Percentiles rank a stretch among this genome's conserved stretches.
These are phyloP conservation scores for Grus americana DNA, from an alignment of 2,113 vertebrate species.

Conservation along the genomic window DNA sequence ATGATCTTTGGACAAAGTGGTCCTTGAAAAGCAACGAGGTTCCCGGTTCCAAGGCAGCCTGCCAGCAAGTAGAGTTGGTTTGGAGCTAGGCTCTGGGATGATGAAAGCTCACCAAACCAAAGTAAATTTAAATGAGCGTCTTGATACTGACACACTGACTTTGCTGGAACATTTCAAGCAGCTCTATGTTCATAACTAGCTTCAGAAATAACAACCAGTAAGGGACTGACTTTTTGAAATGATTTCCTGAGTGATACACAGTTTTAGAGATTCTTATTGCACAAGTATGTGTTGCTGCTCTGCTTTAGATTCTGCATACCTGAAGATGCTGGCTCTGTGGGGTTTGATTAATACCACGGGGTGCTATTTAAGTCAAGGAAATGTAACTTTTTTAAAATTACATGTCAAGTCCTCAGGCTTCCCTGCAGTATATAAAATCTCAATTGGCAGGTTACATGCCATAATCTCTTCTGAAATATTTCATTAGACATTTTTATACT, in stretches of 20 bases:
- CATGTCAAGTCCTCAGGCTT: neutral
- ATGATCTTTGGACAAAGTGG: neutral
- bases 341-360: neutral
- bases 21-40: neutral
- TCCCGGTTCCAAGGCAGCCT: neutral
- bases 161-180: neutral
- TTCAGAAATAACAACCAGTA: neutral
- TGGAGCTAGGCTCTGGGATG: neutral
- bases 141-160: neutral
- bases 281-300: neutral
- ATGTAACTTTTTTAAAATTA: neutral
- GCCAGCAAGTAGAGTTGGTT: neutral
- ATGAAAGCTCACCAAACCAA: neutral
- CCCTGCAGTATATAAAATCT: neutral
- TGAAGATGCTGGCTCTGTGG: neutral
- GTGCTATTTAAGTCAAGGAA: neutral
- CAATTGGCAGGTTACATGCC: neutral
- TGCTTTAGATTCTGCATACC: neutral
- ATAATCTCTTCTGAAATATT: constrained; percentile 12
- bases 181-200: neutral
- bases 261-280: neutral
- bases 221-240: neutral
- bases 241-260: neutral
- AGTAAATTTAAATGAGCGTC: neutral
- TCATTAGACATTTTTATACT: neutral